Base-by-base conservation (phyloP, 2,888 invertebrate species). In the Linnaemya vulpina region DNA sequence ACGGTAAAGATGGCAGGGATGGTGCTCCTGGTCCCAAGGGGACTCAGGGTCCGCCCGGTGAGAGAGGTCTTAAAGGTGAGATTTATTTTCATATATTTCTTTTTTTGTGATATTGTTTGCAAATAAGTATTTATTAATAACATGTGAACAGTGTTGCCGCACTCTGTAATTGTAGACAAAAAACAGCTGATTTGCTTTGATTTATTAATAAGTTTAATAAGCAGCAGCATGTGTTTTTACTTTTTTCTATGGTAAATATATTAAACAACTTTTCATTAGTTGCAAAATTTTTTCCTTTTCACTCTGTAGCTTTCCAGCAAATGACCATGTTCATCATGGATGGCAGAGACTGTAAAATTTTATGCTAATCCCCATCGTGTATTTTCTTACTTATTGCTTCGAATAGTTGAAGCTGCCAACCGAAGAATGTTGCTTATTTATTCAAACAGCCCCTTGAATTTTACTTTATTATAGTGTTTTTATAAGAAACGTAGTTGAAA, bases 1-100 rank as follows among this genome's bases (percentile, higher is more conserved):
- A 95, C 1, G 96, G 95, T 94, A 96, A 88, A 83, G 95, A 96
- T 86, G 97, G 97, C 80, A 95, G 94, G 58, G 94, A 87, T 87
- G 92, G 92, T 38, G 94, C 89, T 75, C 86, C 88, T 0, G 96
- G 95, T 94, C 96, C 88, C 70, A 95, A 96, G 82, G 97, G 97
- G 49, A 95, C 94, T 2, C 94, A 86, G 71, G 92, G 92, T 1
- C 94, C 96, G 0, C 93, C 94, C 7, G 97, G 98, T 13, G 95
- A 95, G 1, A 94, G 94, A 86, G 97, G 97, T 8, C 94, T 95
- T 11, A 94, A 94, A 89, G 95, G 95, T 94, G 89, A 92, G 91
- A 25, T 55, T 10, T 20, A 15, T 20, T 4, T 30, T 40, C 8
- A 65, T 3, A 55, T 51, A 17, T 49, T 49, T 49, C 17, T 49